phyloP scores from a whole-genome alignment of 1,140 invertebrate genomes.

The Meloidogyne chitwoodi region DNA sequence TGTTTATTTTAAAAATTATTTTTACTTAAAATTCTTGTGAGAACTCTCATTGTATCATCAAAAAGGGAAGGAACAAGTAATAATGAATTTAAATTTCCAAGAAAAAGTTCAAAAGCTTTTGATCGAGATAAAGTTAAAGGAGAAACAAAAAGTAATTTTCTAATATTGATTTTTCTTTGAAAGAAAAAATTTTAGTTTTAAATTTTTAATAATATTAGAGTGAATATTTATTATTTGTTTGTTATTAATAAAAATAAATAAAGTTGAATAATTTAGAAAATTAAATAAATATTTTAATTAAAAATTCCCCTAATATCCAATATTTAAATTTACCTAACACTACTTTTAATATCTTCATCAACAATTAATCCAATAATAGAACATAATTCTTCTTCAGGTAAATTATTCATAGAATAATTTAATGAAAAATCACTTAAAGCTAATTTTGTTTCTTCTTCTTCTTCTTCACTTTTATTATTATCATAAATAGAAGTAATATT shows the following conservation, averaged over 20 bases:
- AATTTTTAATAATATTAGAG: too few species aligned
- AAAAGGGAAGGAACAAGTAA: slow-evolving; percentile 1
- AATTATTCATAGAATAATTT: slow-evolving; percentile 4
- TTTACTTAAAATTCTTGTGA: slow-evolving; percentile 18
- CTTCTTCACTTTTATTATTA: not conserved
- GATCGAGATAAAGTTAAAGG: slow-evolving; percentile 14
- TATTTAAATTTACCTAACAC: slow-evolving; percentile 16
- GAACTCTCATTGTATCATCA: slow-evolving; percentile 11
- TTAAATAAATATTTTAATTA: not conserved
- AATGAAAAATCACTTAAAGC: slow-evolving; percentile 12
- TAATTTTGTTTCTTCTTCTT: not conserved
- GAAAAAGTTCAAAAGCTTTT: slow-evolving; percentile 15
- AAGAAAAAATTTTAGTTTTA: not conserved
- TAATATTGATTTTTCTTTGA: slow-evolving; percentile 15
- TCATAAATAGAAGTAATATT: too few species aligned
- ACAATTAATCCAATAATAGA: slow-evolving; percentile 10
- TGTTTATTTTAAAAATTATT: not conserved
- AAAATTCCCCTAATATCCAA: not conserved
- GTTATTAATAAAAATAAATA: too few species aligned
- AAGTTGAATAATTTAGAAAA: too few species aligned
- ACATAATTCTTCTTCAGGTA: slow-evolving; percentile 12
- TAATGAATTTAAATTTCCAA: slow-evolving; percentile 19
- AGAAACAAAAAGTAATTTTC: slow-evolving; percentile 19
- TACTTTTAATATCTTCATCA: not conserved
- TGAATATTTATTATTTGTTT: too few species aligned